Evolutionary conservation across 2,797 vertebrate genomes (phyloP), one percentile per base, ranked within the genome.

Genomic region (Meriones psammophilus): DNA sequence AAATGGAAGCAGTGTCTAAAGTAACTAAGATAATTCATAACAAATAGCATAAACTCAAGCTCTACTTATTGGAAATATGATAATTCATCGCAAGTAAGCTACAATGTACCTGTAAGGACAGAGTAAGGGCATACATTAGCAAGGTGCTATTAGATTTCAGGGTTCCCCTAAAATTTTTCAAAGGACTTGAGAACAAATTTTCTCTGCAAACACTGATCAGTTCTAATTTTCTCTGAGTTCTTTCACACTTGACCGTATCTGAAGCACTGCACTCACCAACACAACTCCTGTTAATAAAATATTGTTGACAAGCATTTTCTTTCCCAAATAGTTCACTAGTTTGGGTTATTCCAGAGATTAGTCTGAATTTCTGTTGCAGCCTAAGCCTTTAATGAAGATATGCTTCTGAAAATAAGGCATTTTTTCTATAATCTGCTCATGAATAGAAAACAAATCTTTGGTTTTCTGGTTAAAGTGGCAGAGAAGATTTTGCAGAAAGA

Each of bases 391-490:
- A 94, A 81, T 96, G 93, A 94, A 96, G 93, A 95, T 46, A 62
- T 92, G 42, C 78, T 92, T 96, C 92, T 96, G 86, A 96, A 97
- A 97, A 97, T 96, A 98, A 97, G 96, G 88, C 95, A 97, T 0
- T 90, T 95, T 93, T 96, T 94, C 96, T 96, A 87, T 46, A 95
- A 87, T 91, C 94, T 95, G 86, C 94, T 92, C 83, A 98, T 95
- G 91, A 97, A 94, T 83, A 97, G 94, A 98, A 98, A 97, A 97
- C 85, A 98, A 98, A 88, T 98, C 98, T 99, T 98, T 99, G 98
- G 98, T 98, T 98, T 69, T 98, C 96, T 96, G 92, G 94, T 94
- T 97, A 95, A 97, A 97, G 96, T 97, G 97, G 97, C 95, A 97
- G 96, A 78, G 97, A 97, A 94, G 94, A 92, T 95, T 97, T 42